Percentiles rank a stretch among this genome's conserved stretches.
phyloP scores from a whole-genome alignment of 1,140 invertebrate species.

The Atta texana region DNA sequence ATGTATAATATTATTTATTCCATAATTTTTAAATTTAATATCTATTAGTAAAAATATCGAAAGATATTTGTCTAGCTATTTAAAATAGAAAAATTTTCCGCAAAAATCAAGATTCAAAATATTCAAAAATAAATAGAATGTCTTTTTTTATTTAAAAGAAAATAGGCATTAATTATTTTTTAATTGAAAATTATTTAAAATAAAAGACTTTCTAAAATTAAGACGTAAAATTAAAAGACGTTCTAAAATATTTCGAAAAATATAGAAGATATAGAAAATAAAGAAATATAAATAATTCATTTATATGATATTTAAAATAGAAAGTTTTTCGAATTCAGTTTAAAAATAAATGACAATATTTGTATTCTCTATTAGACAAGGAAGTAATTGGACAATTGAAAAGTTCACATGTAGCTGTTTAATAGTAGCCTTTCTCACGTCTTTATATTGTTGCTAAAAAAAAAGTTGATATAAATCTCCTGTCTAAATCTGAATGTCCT shows the following conservation, averaged over 20 bases:
- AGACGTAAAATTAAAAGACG: too few relatives aligned
- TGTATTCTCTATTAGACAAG: background rate
- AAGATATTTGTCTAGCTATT: background rate
- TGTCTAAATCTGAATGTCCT: background rate
- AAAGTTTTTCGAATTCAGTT: too few relatives aligned
- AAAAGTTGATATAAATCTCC: background rate
- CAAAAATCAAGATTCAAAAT: background rate
- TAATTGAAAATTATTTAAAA: too few relatives aligned
- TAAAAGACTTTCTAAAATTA: too few relatives aligned
- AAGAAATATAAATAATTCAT: too few relatives aligned
- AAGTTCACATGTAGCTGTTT: background rate
- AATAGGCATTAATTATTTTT: too few relatives aligned
- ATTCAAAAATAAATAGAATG: background rate
- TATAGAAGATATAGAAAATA: too few relatives aligned
- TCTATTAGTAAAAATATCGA: slow-evolving; percentile 3
- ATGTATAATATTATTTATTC: background rate
- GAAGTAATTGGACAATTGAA: background rate
- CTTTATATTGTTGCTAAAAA: background rate
- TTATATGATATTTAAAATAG: too few relatives aligned
- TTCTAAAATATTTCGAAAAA: too few relatives aligned
- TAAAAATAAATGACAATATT: too few relatives aligned
- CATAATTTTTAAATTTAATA: background rate
- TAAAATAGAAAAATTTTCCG: background rate
- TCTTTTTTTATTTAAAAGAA: background rate
- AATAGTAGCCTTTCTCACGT: background rate